Evolutionary conservation across 2,113 vertebrate genomes (phyloP).

Genomic region (Malaclemys terrapin): DNA sequence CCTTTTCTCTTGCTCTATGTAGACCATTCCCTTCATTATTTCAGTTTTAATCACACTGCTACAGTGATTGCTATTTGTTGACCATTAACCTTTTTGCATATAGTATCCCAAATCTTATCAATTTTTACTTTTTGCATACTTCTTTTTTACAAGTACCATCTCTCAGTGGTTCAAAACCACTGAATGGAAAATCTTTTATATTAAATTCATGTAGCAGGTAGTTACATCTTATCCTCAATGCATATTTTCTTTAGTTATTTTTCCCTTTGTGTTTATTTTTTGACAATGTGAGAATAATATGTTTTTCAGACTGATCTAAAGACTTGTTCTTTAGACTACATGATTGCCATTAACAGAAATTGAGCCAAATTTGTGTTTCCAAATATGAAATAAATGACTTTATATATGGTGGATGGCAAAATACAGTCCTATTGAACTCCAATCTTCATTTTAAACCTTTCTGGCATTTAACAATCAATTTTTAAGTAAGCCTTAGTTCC

Average conservation of each 20-base stretch:
- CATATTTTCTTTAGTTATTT: background rate
- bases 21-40: slow-evolving; percentile 14
- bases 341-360: background rate
- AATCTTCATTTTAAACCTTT: background rate
- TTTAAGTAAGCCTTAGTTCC: background rate
- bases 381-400: background rate
- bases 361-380: background rate
- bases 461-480: background rate
- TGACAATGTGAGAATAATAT: background rate
- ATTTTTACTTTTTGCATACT: slow-evolving; percentile 11
- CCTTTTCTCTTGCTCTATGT: slow-evolving; percentile 3
- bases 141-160: slow-evolving; percentile 20
- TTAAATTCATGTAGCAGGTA: background rate
- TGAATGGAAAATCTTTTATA: background rate
- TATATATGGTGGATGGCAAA: background rate
- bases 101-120: slow-evolving; percentile 1
- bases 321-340: background rate
- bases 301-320: background rate
- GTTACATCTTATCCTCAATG: background rate
- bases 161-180: background rate
- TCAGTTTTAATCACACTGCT: background rate
- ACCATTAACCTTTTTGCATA: slow-evolving; percentile 23
- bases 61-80: background rate
- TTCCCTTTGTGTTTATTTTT: background rate
- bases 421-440: background rate